These are phyloP conservation scores for Camponotus pennsylvanicus DNA, from an alignment of 1,140 invertebrate genomes.

Conservation along the genomic window DNA sequence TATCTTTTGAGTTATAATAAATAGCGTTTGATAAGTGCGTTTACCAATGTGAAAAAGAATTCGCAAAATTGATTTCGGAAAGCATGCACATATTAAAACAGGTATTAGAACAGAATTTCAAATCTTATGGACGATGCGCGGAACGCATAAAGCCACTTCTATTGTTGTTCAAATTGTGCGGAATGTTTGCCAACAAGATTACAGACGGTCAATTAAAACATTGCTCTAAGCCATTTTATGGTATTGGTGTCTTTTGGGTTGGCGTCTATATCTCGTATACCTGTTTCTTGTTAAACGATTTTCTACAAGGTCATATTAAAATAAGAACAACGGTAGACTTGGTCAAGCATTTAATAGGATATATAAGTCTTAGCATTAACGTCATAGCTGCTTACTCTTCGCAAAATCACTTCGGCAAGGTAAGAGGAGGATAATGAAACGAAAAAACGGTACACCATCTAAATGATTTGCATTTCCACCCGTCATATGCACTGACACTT, in stretches of 20 bases:
- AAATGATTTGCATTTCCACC: not conserved
- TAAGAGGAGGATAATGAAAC: not conserved
- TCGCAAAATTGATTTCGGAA: not conserved
- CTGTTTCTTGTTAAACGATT: not conserved
- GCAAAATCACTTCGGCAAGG: conserved; percentile 25
- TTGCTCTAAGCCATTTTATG: conserved; percentile 2
- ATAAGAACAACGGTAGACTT: not conserved
- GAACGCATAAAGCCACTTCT: not conserved
- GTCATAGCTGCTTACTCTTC: not conserved
- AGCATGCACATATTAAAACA: not conserved
- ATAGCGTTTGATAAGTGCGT: not conserved
- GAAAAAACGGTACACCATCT: not conserved
- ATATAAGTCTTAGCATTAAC: not conserved
- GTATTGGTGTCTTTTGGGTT: conserved; percentile 30
- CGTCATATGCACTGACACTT: not conserved
- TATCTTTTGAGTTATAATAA: not conserved
- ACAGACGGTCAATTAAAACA: not conserved
- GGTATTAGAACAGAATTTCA: not conserved
- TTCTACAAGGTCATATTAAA: not conserved
- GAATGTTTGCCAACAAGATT: conserved; percentile 28
- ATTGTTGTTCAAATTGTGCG: conserved; percentile 25
- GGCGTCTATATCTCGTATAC: not conserved
- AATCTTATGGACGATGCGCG: not conserved
- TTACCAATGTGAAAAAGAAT: not conserved
- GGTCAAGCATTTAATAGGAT: not conserved